These are phyloP conservation scores for Xiphophorus birchmanni DNA, from an alignment of 2,797 vertebrate genomes.

Conservation along the genomic window DNA sequence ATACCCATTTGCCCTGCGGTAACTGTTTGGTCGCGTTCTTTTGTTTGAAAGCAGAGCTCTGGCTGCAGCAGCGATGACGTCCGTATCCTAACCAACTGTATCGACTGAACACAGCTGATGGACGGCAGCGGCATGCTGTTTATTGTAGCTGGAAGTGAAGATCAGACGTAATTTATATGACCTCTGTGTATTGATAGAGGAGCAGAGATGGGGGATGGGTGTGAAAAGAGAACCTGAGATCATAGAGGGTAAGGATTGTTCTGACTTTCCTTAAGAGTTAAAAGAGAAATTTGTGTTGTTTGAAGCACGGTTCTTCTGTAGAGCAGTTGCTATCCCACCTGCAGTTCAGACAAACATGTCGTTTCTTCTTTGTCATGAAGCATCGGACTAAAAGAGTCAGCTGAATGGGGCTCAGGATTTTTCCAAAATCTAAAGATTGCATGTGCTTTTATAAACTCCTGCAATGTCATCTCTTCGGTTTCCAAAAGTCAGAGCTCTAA, in stretches of 20 bases:
- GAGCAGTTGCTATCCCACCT: neutral
- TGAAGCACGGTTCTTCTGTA: neutral
- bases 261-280: neutral
- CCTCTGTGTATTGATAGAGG: conserved; percentile 60
- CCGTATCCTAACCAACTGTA: conserved; percentile 9
- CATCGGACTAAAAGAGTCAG: neutral
- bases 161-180: conserved; percentile 68
- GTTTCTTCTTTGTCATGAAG: neutral
- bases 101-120: conserved; percentile 25
- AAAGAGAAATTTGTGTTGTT: neutral
- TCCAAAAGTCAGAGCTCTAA: neutral
- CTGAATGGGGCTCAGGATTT: neutral
- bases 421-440: neutral
- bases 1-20: conserved; percentile 29
- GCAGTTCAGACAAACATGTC: neutral
- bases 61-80: conserved; percentile 10
- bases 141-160: conserved; percentile 63
- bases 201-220: conserved; percentile 41
- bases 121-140: conserved; percentile 26
- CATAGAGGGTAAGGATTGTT: neutral
- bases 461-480: neutral
- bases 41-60: neutral
- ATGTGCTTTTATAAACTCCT: neutral
- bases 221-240: neutral
- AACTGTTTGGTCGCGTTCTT: conserved; percentile 18